Evolutionary conservation across 2,797 vertebrate genomes (phyloP).

Genomic region (Sparus aurata): DNA sequence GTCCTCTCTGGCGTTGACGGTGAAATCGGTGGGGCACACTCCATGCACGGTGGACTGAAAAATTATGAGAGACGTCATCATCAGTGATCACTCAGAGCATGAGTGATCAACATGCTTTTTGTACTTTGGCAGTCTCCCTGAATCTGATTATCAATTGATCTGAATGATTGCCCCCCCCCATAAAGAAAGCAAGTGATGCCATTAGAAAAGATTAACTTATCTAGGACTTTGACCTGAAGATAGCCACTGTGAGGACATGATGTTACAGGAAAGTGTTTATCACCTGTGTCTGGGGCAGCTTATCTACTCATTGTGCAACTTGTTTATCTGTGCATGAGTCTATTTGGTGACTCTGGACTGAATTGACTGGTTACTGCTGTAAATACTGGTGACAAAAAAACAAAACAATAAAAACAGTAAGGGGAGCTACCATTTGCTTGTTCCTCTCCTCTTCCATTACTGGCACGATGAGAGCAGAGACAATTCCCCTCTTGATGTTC

Average conservation of each 20-base stretch:
- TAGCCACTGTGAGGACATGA: slow-evolving; percentile 54
- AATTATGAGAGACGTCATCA: slow-evolving; percentile 33
- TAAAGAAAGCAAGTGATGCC: slow-evolving; percentile 62
- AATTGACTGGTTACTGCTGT: slow-evolving; percentile 21
- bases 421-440: slow-evolving; percentile 74
- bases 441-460: slow-evolving; percentile 81
- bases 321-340: slow-evolving; percentile 63
- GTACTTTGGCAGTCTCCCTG: slow-evolving; percentile 28
- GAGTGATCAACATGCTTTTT: slow-evolving; percentile 35
- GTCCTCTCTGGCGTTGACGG: slow-evolving; percentile 83
- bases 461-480: slow-evolving; percentile 91
- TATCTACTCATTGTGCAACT: slow-evolving; percentile 78
- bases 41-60: slow-evolving; percentile 92
- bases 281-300: slow-evolving; percentile 61
- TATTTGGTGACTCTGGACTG: slow-evolving; percentile 24
- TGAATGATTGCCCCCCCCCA: slow-evolving; percentile 41
- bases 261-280: slow-evolving; percentile 65
- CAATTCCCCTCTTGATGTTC: slow-evolving; percentile 95
- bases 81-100: not conserved
- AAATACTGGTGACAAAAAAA: slow-evolving; percentile 29
- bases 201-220: slow-evolving; percentile 74
- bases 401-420: slow-evolving; percentile 9
- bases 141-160: slow-evolving; percentile 61
- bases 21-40: slow-evolving; percentile 87
- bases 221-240: slow-evolving; percentile 78